Base-by-base conservation (phyloP, 2,888 invertebrate genomes). In the Tiliacea aurago region DNA sequence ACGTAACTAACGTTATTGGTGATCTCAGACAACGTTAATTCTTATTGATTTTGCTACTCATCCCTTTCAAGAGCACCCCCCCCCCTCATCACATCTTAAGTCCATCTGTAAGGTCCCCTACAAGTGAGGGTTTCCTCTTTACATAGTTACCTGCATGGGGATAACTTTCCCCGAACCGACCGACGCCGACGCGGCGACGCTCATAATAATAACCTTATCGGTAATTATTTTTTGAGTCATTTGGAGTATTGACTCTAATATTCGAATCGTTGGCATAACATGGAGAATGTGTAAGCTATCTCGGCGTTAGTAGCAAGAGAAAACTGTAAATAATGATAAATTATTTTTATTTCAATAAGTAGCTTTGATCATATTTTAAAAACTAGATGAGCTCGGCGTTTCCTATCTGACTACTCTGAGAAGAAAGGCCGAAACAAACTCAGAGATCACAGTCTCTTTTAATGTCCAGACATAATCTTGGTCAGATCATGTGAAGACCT, bases 51-150 rank as follows among this genome's bases (percentile, higher is more conserved):
- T 53, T 59, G 37, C 51, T 20, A 37, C 28, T 61, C 33, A 61
- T 53, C 75, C 59, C 13, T 33, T 78, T 70, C 47, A 56, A 20
- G 41, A 23, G 2, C 78, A 78, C 78, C n/a, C n/a, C n/a, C n/a
- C n/a, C n/a, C n/a, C n/a, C n/a, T n/a, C n/a, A 70, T 70, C 61
- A 28, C 41, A 78, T 76, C 70, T 59, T 20, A 53, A n/a, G n/a
- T n/a, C n/a, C n/a, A n/a, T n/a, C n/a, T n/a, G n/a, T 1, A 78
- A 47, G n/a, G 23, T 23, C 43, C 53, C 41, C 41, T 77, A 33
- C 13, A 49, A 33, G 53, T 49, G 9, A 53, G 53, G 77, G 43
- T 47, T 41, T 47, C 47, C 10, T 37, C 33, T 51, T 73, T 28
- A 41, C 15, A 63, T 18, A 45, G 13, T 61, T 4, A 53, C 37